Percentiles rank a stretch among this genome's conserved stretches.
Conservation (phyloP, 2,797 vertebrate genomes). For the Brachyalestes nurse region DNA sequence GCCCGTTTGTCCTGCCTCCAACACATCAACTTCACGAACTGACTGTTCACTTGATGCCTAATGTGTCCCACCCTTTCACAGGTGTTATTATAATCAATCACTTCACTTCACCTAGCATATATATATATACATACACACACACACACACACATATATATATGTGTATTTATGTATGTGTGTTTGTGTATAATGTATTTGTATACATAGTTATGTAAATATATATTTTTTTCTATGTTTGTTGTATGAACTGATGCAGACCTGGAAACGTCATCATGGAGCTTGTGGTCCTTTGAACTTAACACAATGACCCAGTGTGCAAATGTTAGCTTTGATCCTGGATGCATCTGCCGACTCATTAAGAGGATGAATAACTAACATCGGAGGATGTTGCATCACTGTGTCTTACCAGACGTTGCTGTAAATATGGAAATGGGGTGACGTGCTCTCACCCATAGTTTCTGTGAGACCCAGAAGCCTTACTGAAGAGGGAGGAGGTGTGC, state of each 20-base stretch:
- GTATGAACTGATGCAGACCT: constrained; percentile 35
- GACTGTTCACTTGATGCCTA: no score
- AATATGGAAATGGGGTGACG: constrained; percentile 44
- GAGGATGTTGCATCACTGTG: constrained; percentile 36
- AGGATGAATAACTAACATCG: constrained; percentile 31
- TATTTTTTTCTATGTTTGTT: constrained; percentile 13
- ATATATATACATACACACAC: no score
- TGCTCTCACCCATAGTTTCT: constrained; percentile 46
- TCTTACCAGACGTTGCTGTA: constrained; percentile 9
- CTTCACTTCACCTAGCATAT: no score
- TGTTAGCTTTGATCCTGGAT: constrained; percentile 55
- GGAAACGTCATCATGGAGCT: constrained; percentile 5
- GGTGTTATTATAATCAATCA: no score
- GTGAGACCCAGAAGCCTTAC: constrained; percentile 60
- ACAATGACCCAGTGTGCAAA: constrained; percentile 42
- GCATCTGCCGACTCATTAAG: constrained; percentile 42
- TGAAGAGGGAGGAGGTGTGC: constrained; percentile 18
- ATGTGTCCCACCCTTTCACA: no score
- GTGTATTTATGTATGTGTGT: no score
- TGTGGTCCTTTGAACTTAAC: constrained; percentile 36
- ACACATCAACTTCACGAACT: no score
- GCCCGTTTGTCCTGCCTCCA: no score
- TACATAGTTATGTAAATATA: constrained; percentile 10
- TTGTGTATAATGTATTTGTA: background rate
- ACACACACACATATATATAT: no score